Conservation (phyloP, 2,888 invertebrate species). For the Pseudolycoriella hygida region DNA sequence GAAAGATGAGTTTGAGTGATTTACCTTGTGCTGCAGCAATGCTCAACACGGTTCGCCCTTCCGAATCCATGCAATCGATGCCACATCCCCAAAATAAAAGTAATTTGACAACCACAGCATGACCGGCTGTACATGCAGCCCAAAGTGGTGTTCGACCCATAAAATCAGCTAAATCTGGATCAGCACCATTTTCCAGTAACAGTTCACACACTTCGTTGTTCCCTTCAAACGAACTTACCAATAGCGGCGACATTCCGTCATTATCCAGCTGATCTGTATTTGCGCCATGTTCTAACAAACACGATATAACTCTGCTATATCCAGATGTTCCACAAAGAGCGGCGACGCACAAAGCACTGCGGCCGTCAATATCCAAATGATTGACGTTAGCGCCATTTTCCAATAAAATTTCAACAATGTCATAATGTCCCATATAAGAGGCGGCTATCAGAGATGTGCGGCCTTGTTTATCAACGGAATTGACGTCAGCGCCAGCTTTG, state of each 20-base stretch:
- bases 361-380: constrained; percentile 72
- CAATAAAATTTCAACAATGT: constrained; percentile 67
- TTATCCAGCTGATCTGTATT: constrained; percentile 68
- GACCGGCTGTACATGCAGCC: constrained; percentile 87
- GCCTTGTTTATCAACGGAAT: constrained; percentile 74
- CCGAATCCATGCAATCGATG: constrained; percentile 85
- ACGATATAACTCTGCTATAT: constrained; percentile 46
- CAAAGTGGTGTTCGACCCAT: constrained; percentile 74
- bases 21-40: constrained; percentile 68
- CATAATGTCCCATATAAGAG: constrained; percentile 92
- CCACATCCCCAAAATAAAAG: constrained; percentile 91
- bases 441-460: constrained; percentile 87
- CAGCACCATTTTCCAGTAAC: constrained; percentile 79
- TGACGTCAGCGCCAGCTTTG: constrained; percentile 60
- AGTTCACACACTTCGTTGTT: constrained; percentile 85
- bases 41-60: constrained; percentile 78
- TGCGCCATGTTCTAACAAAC: constrained; percentile 65
- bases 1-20: background rate
- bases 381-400: constrained; percentile 69
- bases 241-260: constrained; percentile 71
- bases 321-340: constrained; percentile 69
- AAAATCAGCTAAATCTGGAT: constrained; percentile 71
- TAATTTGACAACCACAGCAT: constrained; percentile 67
- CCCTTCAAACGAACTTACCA: constrained; percentile 83
- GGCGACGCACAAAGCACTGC: constrained; percentile 76